Evolutionary conservation across 2,888 invertebrate species (phyloP).

Genomic region (Caenorhabditis sp.): DNA sequence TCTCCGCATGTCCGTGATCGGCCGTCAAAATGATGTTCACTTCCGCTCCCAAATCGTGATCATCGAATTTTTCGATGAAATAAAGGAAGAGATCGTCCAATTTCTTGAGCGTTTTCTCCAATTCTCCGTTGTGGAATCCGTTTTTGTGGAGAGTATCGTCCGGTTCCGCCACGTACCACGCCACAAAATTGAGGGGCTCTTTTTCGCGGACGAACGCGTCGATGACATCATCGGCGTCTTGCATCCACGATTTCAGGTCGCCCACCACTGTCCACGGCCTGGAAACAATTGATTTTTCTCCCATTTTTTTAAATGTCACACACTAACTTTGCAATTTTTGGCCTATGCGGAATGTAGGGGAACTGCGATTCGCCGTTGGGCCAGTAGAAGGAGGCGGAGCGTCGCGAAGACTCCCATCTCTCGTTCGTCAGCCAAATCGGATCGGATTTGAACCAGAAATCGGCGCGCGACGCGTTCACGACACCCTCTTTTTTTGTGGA

Average conservation of each 20-base stretch:
- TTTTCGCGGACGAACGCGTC: conserved; percentile 57
- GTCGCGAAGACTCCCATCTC: conserved; percentile 43
- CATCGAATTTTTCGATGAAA: conserved; percentile 73
- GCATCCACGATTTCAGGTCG: conserved; percentile 70
- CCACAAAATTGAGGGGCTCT: conserved; percentile 79
- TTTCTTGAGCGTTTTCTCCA: conserved; percentile 71
- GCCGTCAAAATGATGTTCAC: conserved; percentile 80
- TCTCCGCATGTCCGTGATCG: conserved; percentile 80
- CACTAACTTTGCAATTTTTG: conserved; percentile 44
- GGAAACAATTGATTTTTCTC: not conserved
- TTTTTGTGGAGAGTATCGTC: conserved; percentile 79
- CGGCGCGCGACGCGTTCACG: conserved; percentile 53
- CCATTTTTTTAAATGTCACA: not conserved
- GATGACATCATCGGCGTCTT: conserved; percentile 76
- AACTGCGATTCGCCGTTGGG: conserved; percentile 64
- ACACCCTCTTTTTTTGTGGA: conserved; percentile 54
- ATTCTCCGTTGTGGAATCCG: conserved; percentile 79
- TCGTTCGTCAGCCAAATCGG: conserved; percentile 67
- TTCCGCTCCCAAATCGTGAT: conserved; percentile 69
- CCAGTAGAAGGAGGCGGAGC: conserved; percentile 64
- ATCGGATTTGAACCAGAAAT: conserved; percentile 60
- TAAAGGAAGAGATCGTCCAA: conserved; percentile 79
- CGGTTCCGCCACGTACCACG: conserved; percentile 80
- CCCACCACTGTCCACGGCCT: conserved; percentile 61
- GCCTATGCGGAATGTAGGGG: conserved; percentile 53